phyloP scores from a whole-genome alignment of 2,888 invertebrate species.

The Acrobasis consociella region DNA sequence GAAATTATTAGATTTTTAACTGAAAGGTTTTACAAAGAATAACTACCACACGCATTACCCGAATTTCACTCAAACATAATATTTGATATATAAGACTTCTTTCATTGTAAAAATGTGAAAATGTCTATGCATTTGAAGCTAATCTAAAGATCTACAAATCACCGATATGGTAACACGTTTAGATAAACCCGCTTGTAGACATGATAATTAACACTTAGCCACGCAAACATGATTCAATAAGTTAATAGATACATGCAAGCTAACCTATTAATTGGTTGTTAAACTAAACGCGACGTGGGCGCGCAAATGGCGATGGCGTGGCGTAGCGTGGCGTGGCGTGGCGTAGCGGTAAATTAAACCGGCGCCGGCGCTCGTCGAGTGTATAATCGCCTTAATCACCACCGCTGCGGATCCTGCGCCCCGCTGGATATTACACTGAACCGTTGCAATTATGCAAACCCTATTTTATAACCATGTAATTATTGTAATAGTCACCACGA shows the following conservation, averaged over 20 bases:
- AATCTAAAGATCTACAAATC: neutral
- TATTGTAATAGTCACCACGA: slow-evolving; percentile 14
- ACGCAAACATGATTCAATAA: slow-evolving; percentile 10
- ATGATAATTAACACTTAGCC: neutral
- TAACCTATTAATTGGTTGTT: slow-evolving; percentile 53
- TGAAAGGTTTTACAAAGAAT: no score
- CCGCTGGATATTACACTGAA: slow-evolving; percentile 23
- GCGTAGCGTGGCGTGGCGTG: slow-evolving; percentile 50
- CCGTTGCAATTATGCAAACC: slow-evolving; percentile 23
- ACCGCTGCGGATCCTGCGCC: slow-evolving; percentile 32
- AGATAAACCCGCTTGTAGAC: neutral
- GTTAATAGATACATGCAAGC: slow-evolving; percentile 26
- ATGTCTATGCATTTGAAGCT: no score
- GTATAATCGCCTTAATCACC: slow-evolving; percentile 54
- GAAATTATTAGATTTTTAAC: no score
- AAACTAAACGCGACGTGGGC: slow-evolving; percentile 41
- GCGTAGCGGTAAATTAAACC: slow-evolving; percentile 55
- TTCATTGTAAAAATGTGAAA: no score
- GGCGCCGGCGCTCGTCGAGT: slow-evolving; percentile 42
- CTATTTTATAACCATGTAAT: slow-evolving; percentile 23
- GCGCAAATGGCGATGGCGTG: slow-evolving; percentile 34
- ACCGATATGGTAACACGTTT: neutral
- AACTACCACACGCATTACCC: no score
- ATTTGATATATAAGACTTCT: no score
- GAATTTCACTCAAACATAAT: no score